Percentiles rank a stretch among this genome's conserved stretches.
Evolutionary conservation across 1,140 invertebrate species (phyloP).

Genomic region (Papilio machaon): DNA sequence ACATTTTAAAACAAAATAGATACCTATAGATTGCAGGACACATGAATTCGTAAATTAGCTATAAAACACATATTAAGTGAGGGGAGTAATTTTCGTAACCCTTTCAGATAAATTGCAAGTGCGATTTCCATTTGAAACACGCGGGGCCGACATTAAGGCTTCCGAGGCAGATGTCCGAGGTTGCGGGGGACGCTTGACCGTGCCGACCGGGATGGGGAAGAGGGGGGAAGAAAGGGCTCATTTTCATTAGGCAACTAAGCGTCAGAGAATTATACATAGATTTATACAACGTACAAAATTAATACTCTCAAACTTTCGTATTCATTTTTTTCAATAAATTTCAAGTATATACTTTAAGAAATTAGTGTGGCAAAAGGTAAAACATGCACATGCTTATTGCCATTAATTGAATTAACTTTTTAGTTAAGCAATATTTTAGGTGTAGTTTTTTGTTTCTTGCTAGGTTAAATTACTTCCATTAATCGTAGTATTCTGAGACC

Average conservation of each 20-base stretch:
- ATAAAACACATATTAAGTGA: slow-evolving; percentile 58
- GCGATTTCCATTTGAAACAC: slow-evolving; percentile 74
- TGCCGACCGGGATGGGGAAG: slow-evolving; percentile 40
- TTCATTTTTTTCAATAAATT: slow-evolving; percentile 2
- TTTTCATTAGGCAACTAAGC: slow-evolving; percentile 78
- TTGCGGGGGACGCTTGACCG: slow-evolving; percentile 70
- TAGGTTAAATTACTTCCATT: neutral
- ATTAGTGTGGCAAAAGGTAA: too few species aligned
- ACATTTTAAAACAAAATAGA: neutral
- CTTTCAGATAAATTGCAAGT: slow-evolving; percentile 78
- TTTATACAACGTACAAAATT: slow-evolving; percentile 61
- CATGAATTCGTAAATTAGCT: slow-evolving; percentile 56
- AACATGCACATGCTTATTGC: too few species aligned
- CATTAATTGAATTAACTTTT: too few species aligned
- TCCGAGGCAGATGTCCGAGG: slow-evolving; percentile 65
- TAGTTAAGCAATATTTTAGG: too few species aligned
- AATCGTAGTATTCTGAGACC: too few species aligned
- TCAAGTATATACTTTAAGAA: neutral
- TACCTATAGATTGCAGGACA: neutral
- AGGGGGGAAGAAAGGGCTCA: slow-evolving; percentile 74
- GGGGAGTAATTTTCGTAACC: slow-evolving; percentile 58
- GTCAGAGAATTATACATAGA: slow-evolving; percentile 63
- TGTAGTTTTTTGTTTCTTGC: too few species aligned
- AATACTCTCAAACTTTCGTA: slow-evolving; percentile 56
- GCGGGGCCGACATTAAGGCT: slow-evolving; percentile 61